These are phyloP conservation scores for Eulemur rufifrons DNA, from an alignment of 2,113 vertebrate species.

Conservation along the genomic window DNA sequence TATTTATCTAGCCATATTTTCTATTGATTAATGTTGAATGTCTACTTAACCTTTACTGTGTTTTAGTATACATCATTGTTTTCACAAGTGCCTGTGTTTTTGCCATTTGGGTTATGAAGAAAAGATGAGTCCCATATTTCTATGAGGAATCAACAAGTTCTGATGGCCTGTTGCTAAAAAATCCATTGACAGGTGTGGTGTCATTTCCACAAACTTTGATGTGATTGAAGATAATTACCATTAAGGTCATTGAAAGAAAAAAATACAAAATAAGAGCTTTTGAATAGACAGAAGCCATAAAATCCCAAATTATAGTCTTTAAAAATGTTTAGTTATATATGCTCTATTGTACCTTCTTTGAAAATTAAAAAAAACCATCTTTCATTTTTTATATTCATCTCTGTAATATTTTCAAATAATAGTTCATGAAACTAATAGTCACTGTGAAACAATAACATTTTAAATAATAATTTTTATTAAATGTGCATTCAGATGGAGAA, in stretches of 20 bases:
- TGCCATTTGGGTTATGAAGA: background rate
- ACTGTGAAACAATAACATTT: conserved; percentile 18
- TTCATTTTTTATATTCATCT: background rate
- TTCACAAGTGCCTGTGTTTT: background rate
- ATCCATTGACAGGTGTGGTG: background rate
- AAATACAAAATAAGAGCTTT: background rate
- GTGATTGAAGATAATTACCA: background rate
- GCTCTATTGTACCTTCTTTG: background rate
- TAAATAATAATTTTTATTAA: conserved; percentile 16
- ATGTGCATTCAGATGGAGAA: background rate
- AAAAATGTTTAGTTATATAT: background rate
- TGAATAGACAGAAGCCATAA: background rate
- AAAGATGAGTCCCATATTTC: background rate
- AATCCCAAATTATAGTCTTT: background rate
- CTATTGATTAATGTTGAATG: background rate
- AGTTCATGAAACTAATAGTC: conserved; percentile 39
- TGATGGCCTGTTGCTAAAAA: background rate
- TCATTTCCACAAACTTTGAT: background rate
- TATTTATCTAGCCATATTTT: background rate
- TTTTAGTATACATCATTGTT: background rate
- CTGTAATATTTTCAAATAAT: conserved; percentile 25
- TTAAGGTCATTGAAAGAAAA: background rate
- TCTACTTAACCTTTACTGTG: background rate
- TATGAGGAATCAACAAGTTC: background rate
- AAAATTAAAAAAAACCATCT: background rate